These are phyloP conservation scores for Muscicapa striata DNA, from an alignment of 2,797 vertebrate species.

Conservation along the genomic window DNA sequence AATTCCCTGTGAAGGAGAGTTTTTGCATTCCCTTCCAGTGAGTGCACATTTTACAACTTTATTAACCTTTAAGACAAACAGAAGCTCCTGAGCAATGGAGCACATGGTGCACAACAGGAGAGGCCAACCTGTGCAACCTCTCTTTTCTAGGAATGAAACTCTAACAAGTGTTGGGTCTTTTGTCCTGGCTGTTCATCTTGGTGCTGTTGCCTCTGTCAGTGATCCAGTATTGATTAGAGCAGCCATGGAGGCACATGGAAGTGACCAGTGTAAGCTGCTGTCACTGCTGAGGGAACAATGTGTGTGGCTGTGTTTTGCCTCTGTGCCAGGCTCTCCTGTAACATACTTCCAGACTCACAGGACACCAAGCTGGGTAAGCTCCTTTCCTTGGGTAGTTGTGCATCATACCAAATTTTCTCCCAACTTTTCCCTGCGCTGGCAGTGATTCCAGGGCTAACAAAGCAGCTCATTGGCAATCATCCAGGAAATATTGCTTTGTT, in stretches of 20 bases:
- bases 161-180: rapidly evolving
- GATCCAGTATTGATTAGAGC: neutral
- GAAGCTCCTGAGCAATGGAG: neutral
- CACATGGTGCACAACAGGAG: rapidly evolving
- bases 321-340: rapidly evolving
- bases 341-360: rapidly evolving
- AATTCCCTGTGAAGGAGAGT: neutral
- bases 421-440: neutral
- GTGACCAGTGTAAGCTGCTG: neutral
- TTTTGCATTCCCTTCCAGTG: neutral
- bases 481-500: slow-evolving; percentile 45
- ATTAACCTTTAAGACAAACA: neutral
- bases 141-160: neutral
- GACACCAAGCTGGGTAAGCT: neutral
- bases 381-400: neutral
- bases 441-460: slow-evolving; percentile 30
- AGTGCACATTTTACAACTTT: neutral
- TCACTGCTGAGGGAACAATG: neutral
- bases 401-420: neutral
- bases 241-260: rapidly evolving
- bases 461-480: slow-evolving; percentile 27
- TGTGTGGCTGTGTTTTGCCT: neutral
- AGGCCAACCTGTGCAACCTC: neutral
- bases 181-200: neutral
- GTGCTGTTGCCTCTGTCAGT: neutral